Evolutionary conservation across 2,888 invertebrate species (phyloP).

Genomic region (Leptogaster cylindrica): DNA sequence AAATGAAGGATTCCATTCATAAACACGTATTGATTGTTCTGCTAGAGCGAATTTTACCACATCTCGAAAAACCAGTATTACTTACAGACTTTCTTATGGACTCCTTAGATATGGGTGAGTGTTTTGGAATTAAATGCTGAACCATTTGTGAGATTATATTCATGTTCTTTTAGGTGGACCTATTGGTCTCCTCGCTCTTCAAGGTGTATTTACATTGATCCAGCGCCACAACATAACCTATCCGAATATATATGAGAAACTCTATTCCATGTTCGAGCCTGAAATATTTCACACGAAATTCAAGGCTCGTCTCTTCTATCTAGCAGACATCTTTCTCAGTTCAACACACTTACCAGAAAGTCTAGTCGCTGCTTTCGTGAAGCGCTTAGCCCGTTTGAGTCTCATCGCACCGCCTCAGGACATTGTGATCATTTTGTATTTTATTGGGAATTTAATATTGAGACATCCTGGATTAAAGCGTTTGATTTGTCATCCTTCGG

Average conservation of each 20-base stretch:
- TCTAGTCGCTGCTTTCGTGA: constrained; percentile 91
- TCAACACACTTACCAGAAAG: constrained; percentile 92
- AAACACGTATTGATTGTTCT: constrained; percentile 81
- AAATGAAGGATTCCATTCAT: constrained; percentile 72
- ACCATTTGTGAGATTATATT: constrained; percentile 2
- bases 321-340: constrained; percentile 88
- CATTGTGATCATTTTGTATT: constrained; percentile 75
- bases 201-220: constrained; percentile 89
- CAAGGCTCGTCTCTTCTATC: constrained; percentile 84
- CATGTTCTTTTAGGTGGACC: constrained; percentile 70
- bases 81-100: constrained; percentile 92
- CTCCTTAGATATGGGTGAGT: constrained; percentile 78
- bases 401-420: constrained; percentile 84
- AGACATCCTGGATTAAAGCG: constrained; percentile 84
- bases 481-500: constrained; percentile 65
- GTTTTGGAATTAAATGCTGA: constrained; percentile 6
- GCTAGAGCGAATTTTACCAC: constrained; percentile 80
- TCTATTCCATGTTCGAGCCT: constrained; percentile 94
- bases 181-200: constrained; percentile 86
- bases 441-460: constrained; percentile 84
- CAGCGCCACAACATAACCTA: constrained; percentile 92
- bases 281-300: constrained; percentile 90
- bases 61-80: constrained; percentile 80
- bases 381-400: constrained; percentile 83
- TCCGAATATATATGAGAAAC: constrained; percentile 91